Evolutionary conservation across 2,113 vertebrate species (phyloP).

Genomic region (Melanocharis versteri): DNA sequence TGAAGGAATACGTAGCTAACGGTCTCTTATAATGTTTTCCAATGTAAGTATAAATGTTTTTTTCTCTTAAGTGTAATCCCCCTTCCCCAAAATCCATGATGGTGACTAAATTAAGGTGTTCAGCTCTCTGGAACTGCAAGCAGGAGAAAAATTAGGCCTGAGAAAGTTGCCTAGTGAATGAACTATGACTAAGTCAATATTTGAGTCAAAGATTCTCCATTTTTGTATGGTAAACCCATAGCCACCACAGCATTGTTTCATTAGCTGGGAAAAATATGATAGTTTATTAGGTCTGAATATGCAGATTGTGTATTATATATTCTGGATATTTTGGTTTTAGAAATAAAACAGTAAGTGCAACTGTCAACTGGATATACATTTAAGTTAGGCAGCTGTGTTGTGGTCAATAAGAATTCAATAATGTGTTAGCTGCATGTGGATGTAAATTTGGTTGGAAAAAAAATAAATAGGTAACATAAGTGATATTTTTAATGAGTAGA

Average conservation of each 20-base stretch:
- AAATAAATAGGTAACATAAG: background rate
- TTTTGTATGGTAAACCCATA: background rate
- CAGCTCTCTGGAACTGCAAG: background rate
- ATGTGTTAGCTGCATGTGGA: background rate
- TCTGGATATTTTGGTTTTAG: background rate
- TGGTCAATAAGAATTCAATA: background rate
- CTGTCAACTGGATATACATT: background rate
- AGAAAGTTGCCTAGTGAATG: background rate
- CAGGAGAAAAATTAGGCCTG: background rate
- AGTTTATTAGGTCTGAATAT: background rate
- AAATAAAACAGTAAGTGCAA: background rate
- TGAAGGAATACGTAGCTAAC: background rate
- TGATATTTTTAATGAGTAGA: background rate
- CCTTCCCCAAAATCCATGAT: background rate
- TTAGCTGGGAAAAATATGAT: background rate
- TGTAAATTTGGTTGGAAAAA: background rate
- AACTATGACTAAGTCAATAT: background rate
- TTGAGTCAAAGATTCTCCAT: background rate
- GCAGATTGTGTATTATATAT: background rate
- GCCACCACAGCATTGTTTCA: background rate
- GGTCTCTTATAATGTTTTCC: background rate
- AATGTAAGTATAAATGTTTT: background rate
- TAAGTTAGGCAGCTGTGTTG: background rate
- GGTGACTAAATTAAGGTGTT: background rate
- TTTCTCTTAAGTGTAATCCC: background rate